Conservation (phyloP, 1,140 invertebrate genomes). For the Ceratoteleas bidentatus region DNA sequence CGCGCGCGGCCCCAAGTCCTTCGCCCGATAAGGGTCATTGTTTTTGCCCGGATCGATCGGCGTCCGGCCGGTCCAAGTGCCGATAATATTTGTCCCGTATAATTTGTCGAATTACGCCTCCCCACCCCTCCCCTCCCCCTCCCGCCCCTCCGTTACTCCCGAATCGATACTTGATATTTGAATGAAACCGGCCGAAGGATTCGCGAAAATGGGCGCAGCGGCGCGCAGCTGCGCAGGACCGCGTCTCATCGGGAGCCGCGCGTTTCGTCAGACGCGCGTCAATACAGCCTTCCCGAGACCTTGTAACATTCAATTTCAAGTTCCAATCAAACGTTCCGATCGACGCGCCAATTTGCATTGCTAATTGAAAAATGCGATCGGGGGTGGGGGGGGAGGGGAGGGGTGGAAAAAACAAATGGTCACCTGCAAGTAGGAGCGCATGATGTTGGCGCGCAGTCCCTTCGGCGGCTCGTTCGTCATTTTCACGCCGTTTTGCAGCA, state of each 20-base stretch:
- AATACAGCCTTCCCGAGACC: conserved; percentile 59
- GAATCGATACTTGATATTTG: conserved; percentile 56
- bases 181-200: conserved; percentile 52
- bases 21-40: conserved; percentile 9
- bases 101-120: conserved; percentile 58
- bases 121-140: too few relatives aligned
- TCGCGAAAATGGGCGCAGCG: conserved; percentile 45
- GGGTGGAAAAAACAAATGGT: conserved; percentile 90
- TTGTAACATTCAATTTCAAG: conserved; percentile 65
- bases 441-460: conserved; percentile 88
- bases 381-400: conserved; percentile 70
- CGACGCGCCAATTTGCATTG: conserved; percentile 60
- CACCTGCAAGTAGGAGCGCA: conserved; percentile 91
- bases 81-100: conserved; percentile 50
- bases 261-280: conserved; percentile 45
- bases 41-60: conserved; percentile 37
- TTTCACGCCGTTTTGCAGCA: conserved; percentile 96
- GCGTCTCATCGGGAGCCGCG: conserved; percentile 48
- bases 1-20: too few relatives aligned
- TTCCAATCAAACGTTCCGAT: conserved; percentile 62
- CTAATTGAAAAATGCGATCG: conserved; percentile 58
- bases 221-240: conserved; percentile 48
- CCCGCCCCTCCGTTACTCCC: too few relatives aligned
- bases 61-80: conserved; percentile 23
- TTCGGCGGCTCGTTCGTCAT: conserved; percentile 98